Base-by-base conservation (phyloP, 1,140 invertebrate genomes). In the Lutraria rhynchaena region DNA sequence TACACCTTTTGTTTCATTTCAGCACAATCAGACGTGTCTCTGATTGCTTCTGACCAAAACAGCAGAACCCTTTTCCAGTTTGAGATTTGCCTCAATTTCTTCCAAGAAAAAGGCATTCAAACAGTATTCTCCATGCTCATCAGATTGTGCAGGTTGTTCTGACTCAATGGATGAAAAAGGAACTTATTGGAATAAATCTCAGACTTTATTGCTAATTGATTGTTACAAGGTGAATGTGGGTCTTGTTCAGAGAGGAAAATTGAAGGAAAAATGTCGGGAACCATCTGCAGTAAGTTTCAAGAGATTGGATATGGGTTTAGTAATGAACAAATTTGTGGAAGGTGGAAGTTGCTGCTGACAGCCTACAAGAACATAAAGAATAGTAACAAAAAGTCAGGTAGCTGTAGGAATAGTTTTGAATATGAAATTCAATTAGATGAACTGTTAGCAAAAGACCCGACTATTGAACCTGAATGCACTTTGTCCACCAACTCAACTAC, bases 1-100 rank as follows among this genome's bases (percentile, higher is more conserved):
- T 71, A 71, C 29, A 55, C 27, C 5, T 57, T 71, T 51, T 71
- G 35, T 57, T 67, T 67, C 35, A 67, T 71, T 71, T 57, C 69
- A 71, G 69, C 69, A 55, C 46, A 51, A n/a, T 55, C 69, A 71
- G 55, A 22, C 7, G 55, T 69, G 63, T 19, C 37, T 24, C 63
- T 55, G 69, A 55, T 55, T 37, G 35, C 55, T 55, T 27, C 69
- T 31, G 46, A 71, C 51, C 24, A 55, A 55, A 27, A 71, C 69
- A 71, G 69, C 46, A 71, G 24, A 55, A 71, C 46, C 15, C 35
- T 51, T 35, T 71, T 71, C 49, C 46, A 55, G 5, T 71, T 46
- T 55, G 31, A 53, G 37, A 35, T 11, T 71, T 71, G 69, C 22
- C 44, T 3, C 41, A 67, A 67, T 67, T 67, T 22, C 31, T 67